Conservation (phyloP, 2,888 invertebrate species). For the Trimorus sp. region DNA sequence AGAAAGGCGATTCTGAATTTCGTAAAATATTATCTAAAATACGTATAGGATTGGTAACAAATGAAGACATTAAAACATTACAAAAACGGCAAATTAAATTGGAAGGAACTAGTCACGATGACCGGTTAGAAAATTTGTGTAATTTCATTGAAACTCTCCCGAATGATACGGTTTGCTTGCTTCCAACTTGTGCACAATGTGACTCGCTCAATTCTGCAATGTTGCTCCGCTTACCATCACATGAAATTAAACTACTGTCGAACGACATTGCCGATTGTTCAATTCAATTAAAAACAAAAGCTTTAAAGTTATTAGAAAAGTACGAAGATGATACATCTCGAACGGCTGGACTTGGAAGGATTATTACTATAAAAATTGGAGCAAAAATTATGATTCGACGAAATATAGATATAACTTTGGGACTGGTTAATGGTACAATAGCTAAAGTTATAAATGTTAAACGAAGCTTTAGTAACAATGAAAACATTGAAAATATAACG, state of each 20-base stretch:
- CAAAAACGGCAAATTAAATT: slow-evolving; percentile 32
- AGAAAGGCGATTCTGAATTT: slow-evolving; percentile 67
- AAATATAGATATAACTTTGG: too few relatives aligned
- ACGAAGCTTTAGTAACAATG: too few relatives aligned
- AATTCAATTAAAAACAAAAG: slow-evolving; percentile 33
- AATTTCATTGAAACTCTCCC: too few relatives aligned
- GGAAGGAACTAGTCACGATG: neutral
- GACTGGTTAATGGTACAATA: slow-evolving; percentile 53
- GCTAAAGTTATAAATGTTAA: slow-evolving; percentile 14
- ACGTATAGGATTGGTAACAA: slow-evolving; percentile 40
- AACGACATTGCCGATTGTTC: slow-evolving; percentile 67
- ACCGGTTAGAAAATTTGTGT: too few relatives aligned
- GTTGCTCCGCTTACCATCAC: slow-evolving; percentile 60
- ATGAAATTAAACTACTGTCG: slow-evolving; percentile 46
- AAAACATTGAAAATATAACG: too few relatives aligned
- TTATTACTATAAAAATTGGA: slow-evolving; percentile 23
- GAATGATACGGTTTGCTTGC: too few relatives aligned
- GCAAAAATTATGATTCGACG: too few relatives aligned
- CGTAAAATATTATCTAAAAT: too few relatives aligned
- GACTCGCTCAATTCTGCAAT: too few relatives aligned
- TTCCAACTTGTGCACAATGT: too few relatives aligned
- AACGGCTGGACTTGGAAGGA: slow-evolving; percentile 36
- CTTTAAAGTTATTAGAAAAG: too few relatives aligned
- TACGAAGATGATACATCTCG: too few relatives aligned
- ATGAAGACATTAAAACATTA: slow-evolving; percentile 35